Percentiles rank a stretch among this genome's conserved stretches.
These are phyloP conservation scores for Drosophila rubida DNA, from an alignment of 2,888 invertebrate species.

Conservation along the genomic window DNA sequence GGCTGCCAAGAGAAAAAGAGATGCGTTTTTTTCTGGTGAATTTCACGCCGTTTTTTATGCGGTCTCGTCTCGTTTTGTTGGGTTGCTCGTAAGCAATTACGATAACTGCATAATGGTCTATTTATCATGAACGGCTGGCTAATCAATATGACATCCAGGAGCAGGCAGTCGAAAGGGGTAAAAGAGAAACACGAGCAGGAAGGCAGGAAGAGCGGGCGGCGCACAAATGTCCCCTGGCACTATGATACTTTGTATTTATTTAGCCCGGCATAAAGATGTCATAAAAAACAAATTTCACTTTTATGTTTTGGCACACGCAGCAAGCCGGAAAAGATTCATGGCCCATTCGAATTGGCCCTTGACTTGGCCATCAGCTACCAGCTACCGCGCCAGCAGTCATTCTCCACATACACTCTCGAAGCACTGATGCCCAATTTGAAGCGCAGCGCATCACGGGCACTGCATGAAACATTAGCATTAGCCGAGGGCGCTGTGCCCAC, in stretches of 20 bases:
- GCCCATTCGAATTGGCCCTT: constrained; percentile 66
- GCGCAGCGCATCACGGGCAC: constrained; percentile 44
- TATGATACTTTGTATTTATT: constrained; percentile 80
- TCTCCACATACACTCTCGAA: no score
- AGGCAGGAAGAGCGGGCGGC: constrained; percentile 5
- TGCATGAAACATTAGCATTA: constrained; percentile 59
- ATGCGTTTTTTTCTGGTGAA: background rate
- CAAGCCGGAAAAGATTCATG: constrained; percentile 72
- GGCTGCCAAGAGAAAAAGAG: constrained; percentile 11
- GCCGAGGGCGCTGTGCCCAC: constrained; percentile 44
- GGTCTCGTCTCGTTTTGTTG: constrained; percentile 1
- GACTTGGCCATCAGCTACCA: no score
- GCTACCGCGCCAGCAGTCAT: no score
- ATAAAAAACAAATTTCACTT: constrained; percentile 83
- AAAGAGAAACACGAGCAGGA: no score
- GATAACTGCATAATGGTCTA: constrained; percentile 71
- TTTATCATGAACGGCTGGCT: constrained; percentile 76
- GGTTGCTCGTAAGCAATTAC: constrained; percentile 49
- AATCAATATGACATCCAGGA: constrained; percentile 43
- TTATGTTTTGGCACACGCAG: constrained; percentile 68
- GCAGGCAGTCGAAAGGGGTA: background rate
- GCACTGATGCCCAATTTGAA: constrained; percentile 71
- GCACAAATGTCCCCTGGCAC: constrained; percentile 71
- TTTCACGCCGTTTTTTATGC: constrained; percentile 27
- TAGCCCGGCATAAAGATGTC: constrained; percentile 78